Base-by-base conservation (phyloP, 2,888 invertebrate species). In the Cactoblastis cactorum region DNA sequence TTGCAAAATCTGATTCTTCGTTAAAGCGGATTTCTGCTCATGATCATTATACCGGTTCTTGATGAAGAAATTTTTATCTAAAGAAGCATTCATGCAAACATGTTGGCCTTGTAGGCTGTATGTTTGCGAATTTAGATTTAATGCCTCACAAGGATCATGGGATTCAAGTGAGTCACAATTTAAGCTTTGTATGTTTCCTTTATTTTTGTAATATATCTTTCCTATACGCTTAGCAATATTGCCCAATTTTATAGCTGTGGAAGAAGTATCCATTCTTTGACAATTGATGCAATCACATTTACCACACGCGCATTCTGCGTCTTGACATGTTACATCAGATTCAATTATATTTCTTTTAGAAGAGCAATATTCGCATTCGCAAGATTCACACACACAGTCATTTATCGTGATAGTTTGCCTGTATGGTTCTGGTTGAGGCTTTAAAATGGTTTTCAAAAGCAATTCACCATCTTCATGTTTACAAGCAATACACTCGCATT, bases 401-500 rank as follows among this genome's bases (percentile, higher is more conserved):
- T 43, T 43, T 32, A 17, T 28, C 5, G 28, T 17, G 5, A n/a
- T 32, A 28, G 28, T n/a, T 43, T 28, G 28, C 15, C 3, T 12
- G 3, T 15, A 14, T 4, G 4, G 5, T 43, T 28, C 32, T 43
- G 17, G 11, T 43, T 43, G 34, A 8, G 46, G 34, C 12, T 46
- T 46, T 19, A 34, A 34, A 34, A 19, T 34, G 8, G 46, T 46
- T 34, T 46, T 17, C 8, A 34, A 14, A 19, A 4, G 49, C 47
- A 24, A 45, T 37, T 33, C 60, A 6, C 8, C 53, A 39, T 65
- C 56, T 55, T 65, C 65, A 17, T 56, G 57, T 48, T 59, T 55
- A 53, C 74, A 79, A 17, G 53, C 49, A 14, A 73, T 38, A 55
- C 75, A 80, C 55, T 77, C 68, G 45, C 79, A 80, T n/a, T 57